A percentile compares a stretch with the other conserved stretches of the same genome.
Evolutionary conservation across 1,140 invertebrate genomes (phyloP).

Genomic region (Drosophila erecta): DNA sequence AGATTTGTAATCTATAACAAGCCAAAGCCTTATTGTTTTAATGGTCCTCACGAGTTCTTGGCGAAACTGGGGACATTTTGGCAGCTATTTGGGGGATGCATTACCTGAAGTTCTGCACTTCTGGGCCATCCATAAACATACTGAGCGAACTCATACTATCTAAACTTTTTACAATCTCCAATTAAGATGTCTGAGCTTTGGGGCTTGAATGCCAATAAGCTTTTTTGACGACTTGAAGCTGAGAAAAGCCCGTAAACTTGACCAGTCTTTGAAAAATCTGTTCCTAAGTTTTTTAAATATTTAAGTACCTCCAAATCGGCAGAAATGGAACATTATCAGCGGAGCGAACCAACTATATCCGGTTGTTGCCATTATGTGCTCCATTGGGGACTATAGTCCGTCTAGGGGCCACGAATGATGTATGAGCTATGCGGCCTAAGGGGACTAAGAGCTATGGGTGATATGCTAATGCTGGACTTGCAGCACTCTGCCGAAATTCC

Average conservation of each 20-base stretch:
- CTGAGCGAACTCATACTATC: neutral
- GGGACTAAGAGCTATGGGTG: constrained; percentile 9
- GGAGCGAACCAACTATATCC: constrained; percentile 5
- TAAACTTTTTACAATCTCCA: neutral
- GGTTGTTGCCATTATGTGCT: constrained; percentile 17
- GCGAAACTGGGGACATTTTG: too few relatives aligned
- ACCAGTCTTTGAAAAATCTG: neutral
- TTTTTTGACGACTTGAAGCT: neutral
- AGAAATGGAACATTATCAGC: constrained; percentile 12
- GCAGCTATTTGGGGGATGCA: too few relatives aligned
- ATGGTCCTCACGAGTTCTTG: too few relatives aligned
- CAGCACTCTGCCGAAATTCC: neutral
- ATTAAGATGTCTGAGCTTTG: neutral
- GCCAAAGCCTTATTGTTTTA: too few relatives aligned
- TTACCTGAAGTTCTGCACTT: too few relatives aligned
- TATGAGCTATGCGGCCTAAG: neutral
- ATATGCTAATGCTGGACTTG: constrained; percentile 5
- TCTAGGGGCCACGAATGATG: constrained; percentile 3
- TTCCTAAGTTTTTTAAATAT: constrained; percentile 9
- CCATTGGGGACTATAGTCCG: too few relatives aligned
- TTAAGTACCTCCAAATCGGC: constrained; percentile 22
- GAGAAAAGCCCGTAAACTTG: neutral
- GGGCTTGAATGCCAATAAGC: neutral
- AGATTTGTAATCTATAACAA: constrained; percentile 31
- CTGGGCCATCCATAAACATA: too few relatives aligned